Percentiles rank a stretch among this genome's conserved stretches.
These are phyloP conservation scores for Oplegnathus fasciatus DNA, from an alignment of 2,113 vertebrate species.

Conservation along the genomic window DNA sequence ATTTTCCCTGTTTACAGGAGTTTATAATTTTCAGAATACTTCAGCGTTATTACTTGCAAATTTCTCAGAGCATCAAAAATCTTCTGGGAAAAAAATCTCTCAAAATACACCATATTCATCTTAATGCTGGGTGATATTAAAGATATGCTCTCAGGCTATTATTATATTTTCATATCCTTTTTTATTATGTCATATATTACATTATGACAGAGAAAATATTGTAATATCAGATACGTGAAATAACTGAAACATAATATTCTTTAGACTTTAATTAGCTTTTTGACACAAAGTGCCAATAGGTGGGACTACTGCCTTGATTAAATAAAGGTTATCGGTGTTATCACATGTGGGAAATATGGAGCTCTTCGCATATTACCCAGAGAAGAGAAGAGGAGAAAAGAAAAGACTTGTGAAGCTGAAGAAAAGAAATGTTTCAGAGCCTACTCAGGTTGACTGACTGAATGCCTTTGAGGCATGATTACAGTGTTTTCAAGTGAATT, in stretches of 20 bases:
- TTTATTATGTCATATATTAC: conserved; percentile 17
- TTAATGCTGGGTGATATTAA: conserved; percentile 12
- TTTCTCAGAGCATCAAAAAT: conserved; percentile 25
- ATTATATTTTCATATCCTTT: conserved; percentile 23
- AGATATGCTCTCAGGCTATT: conserved; percentile 28
- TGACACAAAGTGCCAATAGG: conserved; percentile 29
- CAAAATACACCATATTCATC: not conserved
- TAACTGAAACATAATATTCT: conserved; percentile 26
- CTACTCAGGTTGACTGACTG: conserved; percentile 35
- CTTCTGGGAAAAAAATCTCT: not conserved
- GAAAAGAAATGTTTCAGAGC: conserved; percentile 19
- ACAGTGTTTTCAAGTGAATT: conserved; percentile 59
- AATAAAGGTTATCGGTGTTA: conserved; percentile 49
- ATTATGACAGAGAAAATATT: conserved; percentile 40
- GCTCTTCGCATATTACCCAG: conserved; percentile 7
- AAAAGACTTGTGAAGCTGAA: not conserved
- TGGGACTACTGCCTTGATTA: conserved; percentile 37
- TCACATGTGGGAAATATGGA: conserved; percentile 32
- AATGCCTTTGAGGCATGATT: conserved; percentile 61
- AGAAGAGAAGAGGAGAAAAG: not conserved
- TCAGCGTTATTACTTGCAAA: conserved; percentile 1
- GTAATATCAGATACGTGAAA: conserved; percentile 22
- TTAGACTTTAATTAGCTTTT: conserved; percentile 57
- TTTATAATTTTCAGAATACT: not conserved
- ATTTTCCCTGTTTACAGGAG: not conserved